Evolutionary conservation across 2,888 invertebrate species (phyloP), one percentile per base, ranked within the genome.

Genomic region (Dusona sp.): DNA sequence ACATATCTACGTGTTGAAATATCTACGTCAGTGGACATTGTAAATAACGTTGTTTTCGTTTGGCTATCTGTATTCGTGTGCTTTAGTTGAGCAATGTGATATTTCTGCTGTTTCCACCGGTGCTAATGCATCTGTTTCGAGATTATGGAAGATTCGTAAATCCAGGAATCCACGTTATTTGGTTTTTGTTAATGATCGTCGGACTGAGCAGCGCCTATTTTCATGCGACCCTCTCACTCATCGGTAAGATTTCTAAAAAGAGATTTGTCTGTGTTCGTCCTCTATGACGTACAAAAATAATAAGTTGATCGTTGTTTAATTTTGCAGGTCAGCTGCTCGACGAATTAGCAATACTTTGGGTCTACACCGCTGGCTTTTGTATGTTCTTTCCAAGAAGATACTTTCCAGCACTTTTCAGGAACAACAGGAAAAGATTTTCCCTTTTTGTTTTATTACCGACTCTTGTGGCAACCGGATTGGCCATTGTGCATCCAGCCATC

Each of bases 201-300:
- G 98, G 98, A 8, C 92, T 97, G 1, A 97, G 97, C 90, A 97
- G 97, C 48, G 97, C 97, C 87, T 98, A 98, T 93, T 98, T 98
- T 92, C 98, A 98, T 94, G 97, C 98, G 8, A 98, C 98, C 3
- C 95, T 98, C 48, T 97, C 97, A 91, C 95, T 98, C 90, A 96
- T 97, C 89, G 96, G 96, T 95, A 93, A 88, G 87, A 87, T 54
- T 61, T 16, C 1, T 16, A 16, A 16, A 3, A 1, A 29, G 6
- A 61, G 4, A 61, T 61, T 61, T 61, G 6, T 16, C 29, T 2
- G 29, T 61, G 25, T 57, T 57, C 13, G 4, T 9, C 0, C 16
- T 25, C 29, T 7, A 16, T 7, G 6, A 11, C 6, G 6, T 9
- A 29, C 1, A 0, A 16, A 29, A 61, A 29, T 61, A 29, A 61